Evolutionary conservation across 2,797 vertebrate genomes (phyloP).

Genomic region (Chelon auratus): DNA sequence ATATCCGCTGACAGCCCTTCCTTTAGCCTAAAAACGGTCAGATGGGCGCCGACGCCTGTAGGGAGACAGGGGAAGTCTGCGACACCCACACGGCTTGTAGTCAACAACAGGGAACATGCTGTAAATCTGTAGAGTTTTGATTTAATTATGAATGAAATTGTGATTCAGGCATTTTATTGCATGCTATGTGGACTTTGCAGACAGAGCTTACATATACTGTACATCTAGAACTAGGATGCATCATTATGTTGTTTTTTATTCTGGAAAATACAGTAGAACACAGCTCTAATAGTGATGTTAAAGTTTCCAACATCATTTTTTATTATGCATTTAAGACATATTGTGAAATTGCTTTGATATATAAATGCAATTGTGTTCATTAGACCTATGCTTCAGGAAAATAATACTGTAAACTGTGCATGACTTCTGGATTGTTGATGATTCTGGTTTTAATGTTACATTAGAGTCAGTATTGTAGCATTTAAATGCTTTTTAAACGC

Average conservation of each 20-base stretch:
- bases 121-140: conserved; percentile 13
- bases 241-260: not conserved
- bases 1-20: conserved; percentile 76
- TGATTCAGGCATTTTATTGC: conserved; percentile 14
- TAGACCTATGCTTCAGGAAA: too few relatives aligned
- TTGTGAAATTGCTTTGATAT: too few relatives aligned
- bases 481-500: not conserved
- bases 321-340: too few relatives aligned
- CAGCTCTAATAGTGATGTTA: conserved; percentile 4
- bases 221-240: not conserved
- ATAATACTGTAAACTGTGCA: too few relatives aligned
- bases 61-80: conserved; percentile 34
- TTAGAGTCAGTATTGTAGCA: too few relatives aligned
- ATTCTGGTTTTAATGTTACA: not conserved
- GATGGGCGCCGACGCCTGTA: conserved; percentile 38
- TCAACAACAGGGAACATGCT: conserved; percentile 22
- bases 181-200: not conserved
- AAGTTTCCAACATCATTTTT: not conserved
- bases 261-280: conserved; percentile 1
- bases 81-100: conserved; percentile 32
- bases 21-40: conserved; percentile 73
- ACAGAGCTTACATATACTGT: too few relatives aligned
- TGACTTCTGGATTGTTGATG: not conserved
- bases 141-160: conserved; percentile 48
- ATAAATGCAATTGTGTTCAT: too few relatives aligned